Base-by-base conservation (phyloP, 2,797 vertebrate species). In the Peromyscus eremicus region DNA sequence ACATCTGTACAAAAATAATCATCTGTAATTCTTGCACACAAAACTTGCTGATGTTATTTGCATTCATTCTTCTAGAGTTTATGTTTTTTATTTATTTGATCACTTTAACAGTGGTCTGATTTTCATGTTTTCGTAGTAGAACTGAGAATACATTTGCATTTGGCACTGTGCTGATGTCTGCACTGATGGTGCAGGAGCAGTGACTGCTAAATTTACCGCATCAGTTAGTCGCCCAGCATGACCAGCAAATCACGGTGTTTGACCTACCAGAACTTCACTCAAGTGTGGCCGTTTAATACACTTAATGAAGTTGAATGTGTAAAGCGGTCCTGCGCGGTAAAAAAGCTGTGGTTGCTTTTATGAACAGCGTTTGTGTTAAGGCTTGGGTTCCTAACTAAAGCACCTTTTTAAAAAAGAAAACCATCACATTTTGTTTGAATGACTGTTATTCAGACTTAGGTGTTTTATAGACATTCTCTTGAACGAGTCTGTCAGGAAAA, bases 381-480 rank as follows among this genome's bases (percentile, higher is more conserved):
- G 11, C 21, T 68, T 80, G 37, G 34, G 6, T 70, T 87, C 25
- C 21, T 5, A 62, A 52, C 70, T 73, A 10, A 89, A 46, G 62
- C n/a, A 94, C 14, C 55, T 89, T 83, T 57, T 62, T 0, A n/a
- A 52, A 57, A 87, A 52, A 73, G 14, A 91, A 91, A 91, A 77
- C 57, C 4, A 17, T 21, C 17, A 79, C 66, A 23, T 95, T 91
- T 89, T 84, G 70, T 91, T 94, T 84, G 19, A 85, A 64, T 95
- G 62, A 55, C 34, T 68, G 32, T 86, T 92, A 75, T 27, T 89
- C 57, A 80, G n/a, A 92, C 6, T 82, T 90, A 17, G 0, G 6
- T 92, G 37, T 83, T 92, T 83, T 76, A 52, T 43, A 82, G 10
- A 85, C 7, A 49, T 23, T 37, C 34, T 83, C 55, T 77, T 5